A percentile compares a stretch with the other conserved stretches of the same genome.
These are phyloP conservation scores for Himalopsyche japonica DNA, from an alignment of 2,888 invertebrate genomes.

Conservation along the genomic window DNA sequence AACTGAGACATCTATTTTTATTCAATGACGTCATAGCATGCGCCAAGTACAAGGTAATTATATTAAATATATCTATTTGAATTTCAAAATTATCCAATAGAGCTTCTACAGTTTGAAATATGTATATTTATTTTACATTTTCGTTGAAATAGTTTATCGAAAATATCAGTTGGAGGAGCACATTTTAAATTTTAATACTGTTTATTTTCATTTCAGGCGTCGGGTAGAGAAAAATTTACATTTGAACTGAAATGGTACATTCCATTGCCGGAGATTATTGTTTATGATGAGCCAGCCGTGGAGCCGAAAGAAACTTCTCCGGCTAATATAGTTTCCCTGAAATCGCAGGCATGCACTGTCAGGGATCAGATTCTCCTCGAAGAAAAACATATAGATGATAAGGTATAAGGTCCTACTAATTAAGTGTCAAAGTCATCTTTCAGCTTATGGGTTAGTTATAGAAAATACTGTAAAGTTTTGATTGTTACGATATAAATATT, in stretches of 20 bases:
- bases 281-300: constrained; percentile 69
- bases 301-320: constrained; percentile 77
- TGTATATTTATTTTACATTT: too few relatives aligned
- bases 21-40: constrained; percentile 95
- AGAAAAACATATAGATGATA: constrained; percentile 69
- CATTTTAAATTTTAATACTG: too few relatives aligned
- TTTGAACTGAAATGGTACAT: constrained; percentile 95
- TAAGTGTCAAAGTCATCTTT: too few relatives aligned
- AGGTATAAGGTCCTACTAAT: constrained; percentile 48
- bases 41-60: constrained; percentile 82
- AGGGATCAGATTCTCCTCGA: constrained; percentile 83
- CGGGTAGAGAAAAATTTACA: constrained; percentile 84
- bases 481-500: background rate
- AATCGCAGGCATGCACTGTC: constrained; percentile 84
- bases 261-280: constrained; percentile 79
- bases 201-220: constrained; percentile 60
- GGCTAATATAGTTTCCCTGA: constrained; percentile 80
- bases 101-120: too few relatives aligned
- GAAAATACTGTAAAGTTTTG: too few relatives aligned
- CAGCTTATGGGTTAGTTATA: too few relatives aligned
- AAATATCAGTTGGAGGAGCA: too few relatives aligned
- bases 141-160: too few relatives aligned
- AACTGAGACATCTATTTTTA: constrained; percentile 88
- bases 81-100: too few relatives aligned
- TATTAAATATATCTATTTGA: background rate